Evolutionary conservation across 2,113 vertebrate genomes (phyloP), one percentile per base, ranked within the genome.

Genomic region (Pycnonotus jocosus): DNA sequence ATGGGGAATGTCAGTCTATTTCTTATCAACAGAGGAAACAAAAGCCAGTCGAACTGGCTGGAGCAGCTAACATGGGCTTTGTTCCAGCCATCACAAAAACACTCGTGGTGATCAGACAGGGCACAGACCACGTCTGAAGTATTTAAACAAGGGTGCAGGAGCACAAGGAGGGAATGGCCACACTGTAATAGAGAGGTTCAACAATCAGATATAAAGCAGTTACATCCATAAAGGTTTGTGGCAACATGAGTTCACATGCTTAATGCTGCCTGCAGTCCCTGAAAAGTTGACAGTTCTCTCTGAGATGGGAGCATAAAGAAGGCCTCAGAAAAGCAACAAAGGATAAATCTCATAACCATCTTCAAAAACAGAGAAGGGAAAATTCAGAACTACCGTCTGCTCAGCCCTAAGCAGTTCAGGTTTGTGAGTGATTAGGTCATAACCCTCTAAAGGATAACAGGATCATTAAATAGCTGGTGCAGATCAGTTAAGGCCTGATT

Each of bases 401-500:
- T 77, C 47, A 74, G 27, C 73, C 20, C 42, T 62, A 61, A 82
- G 54, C 71, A 86, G 60, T 56, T n/a, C 56, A 66, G 27, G 60
- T 90, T 81, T 78, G n/a, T 73, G 31, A 86, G 27, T 81, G 86
- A 90, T 90, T 81, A 68, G 76, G 80, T 97, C 64, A 84, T 62
- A 91, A 86, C 69, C 40, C 44, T 86, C 60, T 37, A 79, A 84
- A 92, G 61, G 40, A 40, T 51, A 91, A n/a, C 73, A 78, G 72
- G 84, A 92, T 89, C 70, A 81, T 81, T 81, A 81, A 95, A 74
- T 70, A 84, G 83, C 51, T 70, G 25, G 33, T 73, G 60, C 27
- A 51, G 86, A 92, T 84, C 81, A 81, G 73, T 86, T 89, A 90
- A 92, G 72, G 76, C 44, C 73, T 89, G 89, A 95, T 95, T 96